Evolutionary conservation across 2,113 vertebrate species (phyloP), one percentile per base, ranked within the genome.

Genomic region (Bostrychus sinensis): DNA sequence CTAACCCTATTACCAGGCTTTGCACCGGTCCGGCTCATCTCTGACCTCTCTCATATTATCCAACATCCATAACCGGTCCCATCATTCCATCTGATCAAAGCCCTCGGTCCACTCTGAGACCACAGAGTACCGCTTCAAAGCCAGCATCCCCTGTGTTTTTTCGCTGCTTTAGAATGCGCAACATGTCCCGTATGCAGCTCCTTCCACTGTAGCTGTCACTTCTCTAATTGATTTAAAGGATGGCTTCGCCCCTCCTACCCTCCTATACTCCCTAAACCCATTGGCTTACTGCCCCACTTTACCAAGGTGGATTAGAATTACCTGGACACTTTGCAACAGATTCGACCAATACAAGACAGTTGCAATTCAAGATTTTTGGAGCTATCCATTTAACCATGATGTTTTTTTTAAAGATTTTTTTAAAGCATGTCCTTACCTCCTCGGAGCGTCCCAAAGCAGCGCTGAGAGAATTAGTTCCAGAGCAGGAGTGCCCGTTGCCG

Each of bases 141-240:
- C 3, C 28, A 30, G 3, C 4, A 30, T 4, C 4, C 4, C 28
- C 26, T 22, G 48, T 41, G 38, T 48, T 70, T 59, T 38, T 50
- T 26, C 28, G 22, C 61, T 32, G 36, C 45, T 76, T 62, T 68
- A 7, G 41, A 51, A 77, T 63, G 65, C 62, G 28, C 74, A 62
- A 43, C 72, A 70, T 66, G 70, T 63, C 70, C 58, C 6, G 54
- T 17, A 37, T 66, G 69, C 56, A 66, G 70, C 65, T 55, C 34
- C 41, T n/a, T 51, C 39, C 62, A 38, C 70, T 56, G 39, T 53
- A 73, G 65, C 72, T 66, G 74, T 67, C 74, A 62, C 78, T 74
- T 46, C 54, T 64, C 59, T 75, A 70, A 81, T 37, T 67, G 66
- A 74, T 70, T 81, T 56, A 59, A 70, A 34, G 53, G 32, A 61